Conservation (phyloP, 2,888 invertebrate genomes). For the Melanostoma scalare region DNA sequence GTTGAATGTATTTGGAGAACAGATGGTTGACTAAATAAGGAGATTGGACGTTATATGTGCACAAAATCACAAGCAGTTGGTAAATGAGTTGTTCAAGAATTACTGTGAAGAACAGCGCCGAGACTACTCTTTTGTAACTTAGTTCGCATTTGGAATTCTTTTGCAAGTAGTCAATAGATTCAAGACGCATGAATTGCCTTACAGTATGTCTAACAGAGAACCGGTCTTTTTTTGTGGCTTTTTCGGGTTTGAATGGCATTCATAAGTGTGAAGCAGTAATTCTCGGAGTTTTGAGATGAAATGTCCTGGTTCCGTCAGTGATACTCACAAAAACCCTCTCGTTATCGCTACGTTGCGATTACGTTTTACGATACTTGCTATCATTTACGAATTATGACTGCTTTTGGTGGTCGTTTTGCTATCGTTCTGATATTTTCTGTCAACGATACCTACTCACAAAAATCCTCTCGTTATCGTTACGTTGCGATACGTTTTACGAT, state of each 20-base stretch:
- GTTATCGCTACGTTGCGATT: too few species aligned
- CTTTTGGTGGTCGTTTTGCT: too few species aligned
- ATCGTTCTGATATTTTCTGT: too few species aligned
- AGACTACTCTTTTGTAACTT: conserved; percentile 34
- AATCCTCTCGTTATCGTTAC: background rate
- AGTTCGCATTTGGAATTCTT: conserved; percentile 64
- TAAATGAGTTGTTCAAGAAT: conserved; percentile 66
- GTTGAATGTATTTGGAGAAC: conserved; percentile 18
- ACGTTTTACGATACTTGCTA: too few species aligned
- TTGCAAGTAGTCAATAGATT: conserved; percentile 27
- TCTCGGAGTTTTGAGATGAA: too few species aligned
- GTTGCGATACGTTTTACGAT: too few species aligned
- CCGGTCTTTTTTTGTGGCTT: background rate
- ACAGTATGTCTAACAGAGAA: conserved; percentile 39
- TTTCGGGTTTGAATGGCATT: background rate
- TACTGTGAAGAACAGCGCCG: conserved; percentile 14
- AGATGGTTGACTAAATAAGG: conserved; percentile 57
- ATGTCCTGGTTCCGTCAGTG: too few species aligned
- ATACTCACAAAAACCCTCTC: background rate
- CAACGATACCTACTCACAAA: too few species aligned
- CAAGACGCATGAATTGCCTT: conserved; percentile 13
- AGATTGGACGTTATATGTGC: conserved; percentile 36
- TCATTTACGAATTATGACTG: too few species aligned
- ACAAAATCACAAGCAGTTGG: conserved; percentile 31
- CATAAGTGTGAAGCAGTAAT: too few species aligned